A percentile compares a stretch with the other conserved stretches of the same genome.
phyloP scores from a whole-genome alignment of 2,797 vertebrate species.

The Clarias fuscus region DNA sequence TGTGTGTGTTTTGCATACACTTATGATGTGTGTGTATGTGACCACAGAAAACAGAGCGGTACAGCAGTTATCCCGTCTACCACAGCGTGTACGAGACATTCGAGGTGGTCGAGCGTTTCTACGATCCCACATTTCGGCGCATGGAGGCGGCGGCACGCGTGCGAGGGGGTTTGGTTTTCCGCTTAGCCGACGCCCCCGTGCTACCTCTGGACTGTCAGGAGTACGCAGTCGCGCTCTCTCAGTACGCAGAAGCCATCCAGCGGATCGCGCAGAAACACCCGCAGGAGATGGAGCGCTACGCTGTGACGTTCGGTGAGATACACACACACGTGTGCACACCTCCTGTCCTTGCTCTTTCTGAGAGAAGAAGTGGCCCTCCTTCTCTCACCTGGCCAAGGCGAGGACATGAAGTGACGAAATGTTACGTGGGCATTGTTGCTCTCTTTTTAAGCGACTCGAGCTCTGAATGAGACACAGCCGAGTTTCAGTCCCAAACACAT shows the following conservation, averaged over 20 bases:
- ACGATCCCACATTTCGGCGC: constrained; percentile 88
- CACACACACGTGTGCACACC: not conserved
- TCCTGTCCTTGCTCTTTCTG: not conserved
- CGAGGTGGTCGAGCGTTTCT: constrained; percentile 88
- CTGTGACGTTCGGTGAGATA: constrained; percentile 84
- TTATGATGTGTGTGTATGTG: not conserved
- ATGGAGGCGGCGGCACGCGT: constrained; percentile 85
- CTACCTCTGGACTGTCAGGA: constrained; percentile 85
- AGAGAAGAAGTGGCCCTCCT: not conserved
- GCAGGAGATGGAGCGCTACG: constrained; percentile 69
- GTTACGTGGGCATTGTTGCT: not conserved
- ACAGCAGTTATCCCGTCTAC: constrained; percentile 91
- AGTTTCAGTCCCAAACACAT: not conserved
- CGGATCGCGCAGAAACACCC: constrained; percentile 75
- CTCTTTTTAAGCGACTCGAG: not conserved
- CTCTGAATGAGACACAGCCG: not conserved
- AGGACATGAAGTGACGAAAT: not conserved
- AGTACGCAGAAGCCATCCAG: constrained; percentile 77
- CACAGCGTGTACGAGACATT: constrained; percentile 95
- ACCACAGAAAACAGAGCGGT: constrained; percentile 70
- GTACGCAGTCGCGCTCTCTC: constrained; percentile 80
- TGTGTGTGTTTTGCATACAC: constrained; percentile 7
- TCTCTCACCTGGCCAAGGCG: not conserved
- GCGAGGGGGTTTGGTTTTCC: constrained; percentile 84
- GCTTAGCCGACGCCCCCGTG: constrained; percentile 79